Conservation (phyloP, 2,797 vertebrate species). For the Schizopygopsis pylzovi region DNA sequence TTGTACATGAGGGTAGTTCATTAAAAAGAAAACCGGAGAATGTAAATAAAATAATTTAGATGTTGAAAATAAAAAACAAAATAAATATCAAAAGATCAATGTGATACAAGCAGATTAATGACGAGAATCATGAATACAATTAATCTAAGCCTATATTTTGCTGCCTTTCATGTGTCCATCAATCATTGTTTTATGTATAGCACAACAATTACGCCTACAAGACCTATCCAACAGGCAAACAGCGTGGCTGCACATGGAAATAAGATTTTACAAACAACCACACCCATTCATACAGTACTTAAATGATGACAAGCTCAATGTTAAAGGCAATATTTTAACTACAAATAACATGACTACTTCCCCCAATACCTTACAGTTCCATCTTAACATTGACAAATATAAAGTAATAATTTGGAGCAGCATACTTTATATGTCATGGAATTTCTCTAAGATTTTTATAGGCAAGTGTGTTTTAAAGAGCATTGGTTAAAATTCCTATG, state of each 20-base stretch:
- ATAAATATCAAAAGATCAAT: constrained; percentile 94
- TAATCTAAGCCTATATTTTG: constrained; percentile 62
- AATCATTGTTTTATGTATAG: constrained; percentile 45
- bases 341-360: constrained; percentile 55
- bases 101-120: constrained; percentile 73
- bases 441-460: constrained; percentile 56
- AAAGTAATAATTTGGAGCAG: constrained; percentile 63
- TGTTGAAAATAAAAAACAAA: constrained; percentile 81
- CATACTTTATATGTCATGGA: constrained; percentile 60
- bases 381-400: constrained; percentile 50
- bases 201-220: constrained; percentile 55
- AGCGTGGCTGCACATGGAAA: constrained; percentile 46
- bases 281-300: constrained; percentile 58
- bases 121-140: constrained; percentile 66
- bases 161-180: constrained; percentile 67
- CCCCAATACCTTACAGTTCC: constrained; percentile 55
- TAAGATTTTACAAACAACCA: constrained; percentile 46
- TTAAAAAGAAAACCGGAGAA: constrained; percentile 75
- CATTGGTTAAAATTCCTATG: constrained; percentile 64
- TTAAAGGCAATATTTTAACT: constrained; percentile 60
- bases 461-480: constrained; percentile 58
- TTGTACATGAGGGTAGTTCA: constrained; percentile 82
- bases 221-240: constrained; percentile 54
- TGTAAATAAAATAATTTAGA: constrained; percentile 95
- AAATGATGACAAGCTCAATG: constrained; percentile 63